Evolutionary conservation across 2,797 vertebrate species (phyloP), one percentile per base, ranked within the genome.

Genomic region (Philypnodon macrostomus): DNA sequence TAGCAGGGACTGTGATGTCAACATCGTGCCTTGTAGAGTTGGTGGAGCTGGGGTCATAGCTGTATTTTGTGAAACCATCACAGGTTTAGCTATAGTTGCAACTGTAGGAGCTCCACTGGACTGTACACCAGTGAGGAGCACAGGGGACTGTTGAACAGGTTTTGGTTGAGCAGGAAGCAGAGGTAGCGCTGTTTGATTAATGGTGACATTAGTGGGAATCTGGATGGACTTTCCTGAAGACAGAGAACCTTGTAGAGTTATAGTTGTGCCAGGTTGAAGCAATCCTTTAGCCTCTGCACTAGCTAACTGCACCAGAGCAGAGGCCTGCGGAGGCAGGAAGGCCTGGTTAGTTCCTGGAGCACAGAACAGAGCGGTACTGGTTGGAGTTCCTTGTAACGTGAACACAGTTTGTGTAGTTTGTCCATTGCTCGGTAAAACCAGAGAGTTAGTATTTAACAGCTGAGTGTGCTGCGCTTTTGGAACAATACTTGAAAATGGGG

Each of bases 1-100:
- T 4, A 98, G 76, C 27, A 98, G 79, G 12, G 96, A 94, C 62
- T 96, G 92, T 0, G 94, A 85, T 0, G 94, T 91, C 47, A 97
- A 67, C 84, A 97, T 93, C 34, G 95, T 65, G 1, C 94, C 54
- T 4, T 89, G 93, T 4, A 93, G 90, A 1, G 89, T 72, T 0
- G 87, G 65, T 0, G 91, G 93, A 64, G 88, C 92, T 4, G 73
- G 42, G 8, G 90, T 3, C n/a, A n/a, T n/a, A n/a, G n/a, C n/a
- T 13, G 40, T 36, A 12, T 47, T 74, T 32, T 85, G 92, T 11
- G 90, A 68, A 14, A 91, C 85, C 23, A 88, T 64, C 0, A 91
- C 63, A 0, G 93, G 79, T 30, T 91, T 94, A 0, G 92, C 63
- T 2, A 78, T 71, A 1, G 88, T 73, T 41, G 91, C 75, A 12